These are phyloP conservation scores for Emmelina monodactyla DNA, from an alignment of 2,888 invertebrate species.

Conservation along the genomic window DNA sequence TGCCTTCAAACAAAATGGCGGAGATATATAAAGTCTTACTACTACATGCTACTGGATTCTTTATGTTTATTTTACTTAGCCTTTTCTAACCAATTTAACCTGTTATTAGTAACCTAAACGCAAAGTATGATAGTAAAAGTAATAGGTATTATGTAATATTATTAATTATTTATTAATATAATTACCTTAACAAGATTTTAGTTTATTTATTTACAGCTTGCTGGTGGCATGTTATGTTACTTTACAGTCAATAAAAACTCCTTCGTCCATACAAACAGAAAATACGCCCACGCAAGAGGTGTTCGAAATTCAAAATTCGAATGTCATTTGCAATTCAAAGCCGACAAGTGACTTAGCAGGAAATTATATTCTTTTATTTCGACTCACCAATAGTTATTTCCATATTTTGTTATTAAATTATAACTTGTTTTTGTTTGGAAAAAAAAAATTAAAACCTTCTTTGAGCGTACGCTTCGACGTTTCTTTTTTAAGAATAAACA, in stretches of 20 bases:
- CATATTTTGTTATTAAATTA: too few relatives aligned
- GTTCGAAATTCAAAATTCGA: conserved; percentile 46
- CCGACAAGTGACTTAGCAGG: conserved; percentile 46
- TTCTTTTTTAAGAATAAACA: too few relatives aligned
- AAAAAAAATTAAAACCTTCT: too few relatives aligned
- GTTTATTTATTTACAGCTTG: conserved; percentile 4
- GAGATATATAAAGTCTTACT: background rate
- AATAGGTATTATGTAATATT: background rate
- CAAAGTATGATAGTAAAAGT: background rate
- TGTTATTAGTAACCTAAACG: background rate
- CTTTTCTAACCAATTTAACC: background rate
- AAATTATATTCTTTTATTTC: too few relatives aligned
- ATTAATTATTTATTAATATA: background rate
- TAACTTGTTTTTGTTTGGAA: too few relatives aligned
- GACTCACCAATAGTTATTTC: too few relatives aligned
- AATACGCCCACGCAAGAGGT: conserved; percentile 36
- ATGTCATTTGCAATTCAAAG: conserved; percentile 44
- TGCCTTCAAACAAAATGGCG: conserved; percentile 24
- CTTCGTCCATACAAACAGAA: conserved; percentile 18
- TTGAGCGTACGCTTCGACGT: too few relatives aligned
- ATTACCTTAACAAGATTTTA: too few relatives aligned
- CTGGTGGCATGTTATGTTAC: background rate
- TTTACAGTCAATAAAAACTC: background rate
- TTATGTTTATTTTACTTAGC: background rate
- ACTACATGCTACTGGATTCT: background rate